Base-by-base conservation (phyloP, 2,888 invertebrate genomes). In the Deladenus siricidicola region DNA sequence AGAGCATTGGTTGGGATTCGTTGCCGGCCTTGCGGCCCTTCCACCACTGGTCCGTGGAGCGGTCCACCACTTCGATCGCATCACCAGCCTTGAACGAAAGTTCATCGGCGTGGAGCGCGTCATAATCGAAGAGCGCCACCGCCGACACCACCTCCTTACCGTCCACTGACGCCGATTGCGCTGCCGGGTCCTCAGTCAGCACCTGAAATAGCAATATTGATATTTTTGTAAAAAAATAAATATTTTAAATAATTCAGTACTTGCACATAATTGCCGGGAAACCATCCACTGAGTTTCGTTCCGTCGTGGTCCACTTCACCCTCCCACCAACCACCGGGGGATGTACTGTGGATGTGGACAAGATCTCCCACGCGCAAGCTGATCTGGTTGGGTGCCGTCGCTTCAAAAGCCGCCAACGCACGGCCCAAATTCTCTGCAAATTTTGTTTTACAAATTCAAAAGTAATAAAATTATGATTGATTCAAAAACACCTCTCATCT, bases 191-290 rank as follows among this genome's bases (percentile, higher is more conserved):
- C 10, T 56, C 51, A 39, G 28, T 49, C 29, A 50, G 44, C 45
- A 45, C 24, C 19, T 34, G 21, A 23, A 57, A 49, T 23, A 58
- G 10, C 52, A 55, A n/a, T 42, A 42, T 6, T 3, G 4, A n/a
- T n/a, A 4, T 19, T 39, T 23, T 28, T 39, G 34, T 3, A 29
- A 14, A 28, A 59, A 59, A 21, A 17, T 14, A n/a, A 19, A 61
- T 0, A 34, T 19, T 39, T 44, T 45, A 49, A 43, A 47, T n/a
- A 17, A 4, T 44, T 1, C 8, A 82, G 67, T 65, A 83, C 69
- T 84, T 93, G 93, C 8, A 96, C 92, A 79, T 96, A 98, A 64
- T 90, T 90, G 28, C 94, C 96, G 0, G 98, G 98, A 83, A 99
- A 98, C 98, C 98, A 98, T 2, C 98, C 98, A 81, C 92, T 90